Evolutionary conservation across 2,113 vertebrate genomes (phyloP).

Genomic region (Gymnorhina tibicen): DNA sequence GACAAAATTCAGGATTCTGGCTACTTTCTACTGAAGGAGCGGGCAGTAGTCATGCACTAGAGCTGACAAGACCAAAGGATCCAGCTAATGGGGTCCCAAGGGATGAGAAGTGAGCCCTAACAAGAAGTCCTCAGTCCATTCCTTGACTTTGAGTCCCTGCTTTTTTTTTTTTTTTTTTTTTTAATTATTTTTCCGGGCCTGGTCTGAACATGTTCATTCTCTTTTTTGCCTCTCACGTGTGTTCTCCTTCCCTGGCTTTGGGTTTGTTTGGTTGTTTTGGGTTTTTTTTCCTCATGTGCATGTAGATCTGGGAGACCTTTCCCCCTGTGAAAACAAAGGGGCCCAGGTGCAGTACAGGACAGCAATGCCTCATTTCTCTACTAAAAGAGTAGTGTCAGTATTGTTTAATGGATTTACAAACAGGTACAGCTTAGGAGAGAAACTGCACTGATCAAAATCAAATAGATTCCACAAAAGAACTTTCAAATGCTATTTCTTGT

Average conservation of each 20-base stretch:
- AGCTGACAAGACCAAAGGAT: not conserved
- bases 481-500: not conserved
- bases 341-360: fast-evolving
- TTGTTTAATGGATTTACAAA: not conserved
- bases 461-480: not conserved
- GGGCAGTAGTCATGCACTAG: fast-evolving
- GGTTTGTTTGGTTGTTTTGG: not conserved
- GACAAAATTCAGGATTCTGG: not conserved
- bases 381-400: not conserved
- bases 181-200: not conserved
- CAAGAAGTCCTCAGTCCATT: not conserved
- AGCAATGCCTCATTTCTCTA: not conserved
- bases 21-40: not conserved
- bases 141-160: not conserved
- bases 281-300: not conserved
- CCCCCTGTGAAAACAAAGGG: not conserved
- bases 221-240: not conserved
- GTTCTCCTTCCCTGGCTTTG: not conserved
- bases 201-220: fast-evolving
- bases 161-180: no score
- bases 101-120: not conserved
- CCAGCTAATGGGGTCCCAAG: not conserved
- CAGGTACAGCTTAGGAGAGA: not conserved
- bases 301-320: not conserved
- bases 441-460: not conserved